Evolutionary conservation across 1,140 invertebrate genomes (phyloP), one percentile per base, ranked within the genome.

Genomic region (Cardiocondyla obscurior): DNA sequence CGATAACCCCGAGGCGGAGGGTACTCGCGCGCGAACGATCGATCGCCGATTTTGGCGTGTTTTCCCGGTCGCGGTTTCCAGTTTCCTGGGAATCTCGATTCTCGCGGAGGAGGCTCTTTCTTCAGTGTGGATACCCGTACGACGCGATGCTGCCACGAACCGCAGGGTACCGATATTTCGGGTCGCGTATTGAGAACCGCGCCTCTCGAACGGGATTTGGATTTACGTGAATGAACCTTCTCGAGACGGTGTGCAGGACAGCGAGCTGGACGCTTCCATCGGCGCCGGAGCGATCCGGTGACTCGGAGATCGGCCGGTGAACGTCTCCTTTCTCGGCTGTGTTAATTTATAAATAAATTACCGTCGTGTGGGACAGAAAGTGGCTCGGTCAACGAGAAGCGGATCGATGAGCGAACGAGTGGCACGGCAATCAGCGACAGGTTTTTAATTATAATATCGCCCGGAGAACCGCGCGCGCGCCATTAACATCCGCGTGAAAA

Each of bases 1-100:
- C 22, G 74, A 22, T 67, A 67, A 77, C 46, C 74, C 25, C 62
- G 74, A 46, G 55, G 46, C 55, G 44, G 22, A 53, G 30, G 51
- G 57, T 73, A 36, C 16, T 19, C 22, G 60, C 60, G 74, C 60
- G 6, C 3, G n/a, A 79, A 51, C 60, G 46, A 77, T 77, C 74
- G 44, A 67, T 67, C 74, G 60, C 16, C 46, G 46, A 51, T 69
- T 42, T 79, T 46, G 62, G 22, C 2, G 14, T 14, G 3, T 64
- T n/a, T 7, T 57, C 16, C 28, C 57, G 36, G 0, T 49, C 16
- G 16, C 8, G 19, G 2, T 46, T 25, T 25, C n/a, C n/a, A n/a
- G n/a, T n/a, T n/a, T n/a, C n/a, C n/a, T n/a, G n/a, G n/a, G n/a
- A n/a, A n/a, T n/a, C n/a, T n/a, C n/a, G n/a, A n/a, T n/a, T n/a